A percentile compares a stretch with the other conserved stretches of the same genome.
Conservation (phyloP, 37 sponge, comb jelly and placozoan species). For the Axinella damicornis region DNA sequence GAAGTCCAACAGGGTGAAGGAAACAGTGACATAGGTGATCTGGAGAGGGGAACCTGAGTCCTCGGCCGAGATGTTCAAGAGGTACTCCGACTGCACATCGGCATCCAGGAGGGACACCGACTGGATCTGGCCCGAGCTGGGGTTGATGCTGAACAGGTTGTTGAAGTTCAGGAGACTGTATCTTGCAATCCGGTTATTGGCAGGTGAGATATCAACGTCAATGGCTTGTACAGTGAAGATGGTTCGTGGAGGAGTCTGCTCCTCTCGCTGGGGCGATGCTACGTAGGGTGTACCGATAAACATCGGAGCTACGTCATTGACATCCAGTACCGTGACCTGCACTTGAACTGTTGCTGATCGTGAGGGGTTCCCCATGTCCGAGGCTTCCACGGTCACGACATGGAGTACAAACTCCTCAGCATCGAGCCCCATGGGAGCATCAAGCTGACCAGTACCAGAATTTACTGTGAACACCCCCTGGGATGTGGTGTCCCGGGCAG, state of each 20-base stretch:
- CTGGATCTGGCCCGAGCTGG: constrained; percentile 25
- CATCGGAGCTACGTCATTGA: constrained; percentile 70
- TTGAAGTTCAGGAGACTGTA: constrained; percentile 42
- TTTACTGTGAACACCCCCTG: constrained; percentile 31
- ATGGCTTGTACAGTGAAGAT: constrained; percentile 36
- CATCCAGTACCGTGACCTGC: constrained; percentile 40
- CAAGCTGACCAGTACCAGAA: constrained; percentile 47
- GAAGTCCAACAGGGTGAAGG: constrained; percentile 47
- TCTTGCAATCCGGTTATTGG: constrained; percentile 16
- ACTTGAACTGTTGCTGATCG: constrained; percentile 2
- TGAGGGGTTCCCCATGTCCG: constrained; percentile 71
- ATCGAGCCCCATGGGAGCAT: constrained; percentile 62
- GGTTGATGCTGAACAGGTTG: constrained; percentile 30
- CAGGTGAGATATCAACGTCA: constrained; percentile 25
- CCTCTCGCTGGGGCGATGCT: constrained; percentile 22
- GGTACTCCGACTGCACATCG: constrained; percentile 13
- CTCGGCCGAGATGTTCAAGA: constrained; percentile 49
- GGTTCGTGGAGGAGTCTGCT: constrained; percentile 4
- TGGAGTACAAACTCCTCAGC: constrained; percentile 49
- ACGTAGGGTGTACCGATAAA: constrained; percentile 45
- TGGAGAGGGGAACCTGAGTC: constrained; percentile 59
- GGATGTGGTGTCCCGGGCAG: background rate
- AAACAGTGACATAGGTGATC: constrained; percentile 48
- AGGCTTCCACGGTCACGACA: constrained; percentile 47
- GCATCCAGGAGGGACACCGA: constrained; percentile 41